Conservation (phyloP, 2,888 invertebrate species). For the Melangyna quadrimaculata region DNA sequence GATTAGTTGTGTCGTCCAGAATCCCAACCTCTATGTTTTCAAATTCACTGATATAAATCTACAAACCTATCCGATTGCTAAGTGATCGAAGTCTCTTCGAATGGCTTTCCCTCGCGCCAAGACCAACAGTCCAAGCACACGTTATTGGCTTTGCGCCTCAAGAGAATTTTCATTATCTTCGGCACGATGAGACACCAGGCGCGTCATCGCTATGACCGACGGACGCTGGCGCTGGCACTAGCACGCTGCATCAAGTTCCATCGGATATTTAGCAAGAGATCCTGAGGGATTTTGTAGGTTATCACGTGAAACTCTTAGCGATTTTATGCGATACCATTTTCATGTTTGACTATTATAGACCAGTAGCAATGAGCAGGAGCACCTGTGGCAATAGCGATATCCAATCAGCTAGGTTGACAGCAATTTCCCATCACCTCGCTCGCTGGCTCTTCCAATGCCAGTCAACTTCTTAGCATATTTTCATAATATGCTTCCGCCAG, state of each 20-base stretch:
- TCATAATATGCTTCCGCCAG: constrained; percentile 64
- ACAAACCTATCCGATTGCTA: constrained; percentile 53
- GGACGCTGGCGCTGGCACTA: background rate
- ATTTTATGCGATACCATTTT: constrained; percentile 66
- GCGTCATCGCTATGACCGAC: background rate
- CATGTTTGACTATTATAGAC: constrained; percentile 31
- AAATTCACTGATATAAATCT: constrained; percentile 61
- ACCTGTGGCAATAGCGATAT: constrained; percentile 39
- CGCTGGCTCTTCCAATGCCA: background rate
- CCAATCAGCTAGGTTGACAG: constrained; percentile 50
- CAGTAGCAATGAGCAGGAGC: constrained; percentile 30
- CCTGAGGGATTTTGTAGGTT: constrained; percentile 64
- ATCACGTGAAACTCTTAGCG: constrained; percentile 54
- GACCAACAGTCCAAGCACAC: constrained; percentile 10
- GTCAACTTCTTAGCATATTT: constrained; percentile 61
- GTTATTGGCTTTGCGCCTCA: constrained; percentile 30
- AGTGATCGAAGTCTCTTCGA: constrained; percentile 60
- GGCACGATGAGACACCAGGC: constrained; percentile 20
- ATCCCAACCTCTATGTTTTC: constrained; percentile 53
- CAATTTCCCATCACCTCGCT: constrained; percentile 51
- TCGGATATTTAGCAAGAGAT: constrained; percentile 47
- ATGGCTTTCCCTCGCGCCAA: constrained; percentile 45
- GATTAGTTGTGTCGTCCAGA: constrained; percentile 49
- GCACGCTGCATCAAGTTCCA: constrained; percentile 12
- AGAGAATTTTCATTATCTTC: constrained; percentile 44